phyloP scores from a whole-genome alignment of 2,888 invertebrate genomes.

The Drosophila multiciliata region DNA sequence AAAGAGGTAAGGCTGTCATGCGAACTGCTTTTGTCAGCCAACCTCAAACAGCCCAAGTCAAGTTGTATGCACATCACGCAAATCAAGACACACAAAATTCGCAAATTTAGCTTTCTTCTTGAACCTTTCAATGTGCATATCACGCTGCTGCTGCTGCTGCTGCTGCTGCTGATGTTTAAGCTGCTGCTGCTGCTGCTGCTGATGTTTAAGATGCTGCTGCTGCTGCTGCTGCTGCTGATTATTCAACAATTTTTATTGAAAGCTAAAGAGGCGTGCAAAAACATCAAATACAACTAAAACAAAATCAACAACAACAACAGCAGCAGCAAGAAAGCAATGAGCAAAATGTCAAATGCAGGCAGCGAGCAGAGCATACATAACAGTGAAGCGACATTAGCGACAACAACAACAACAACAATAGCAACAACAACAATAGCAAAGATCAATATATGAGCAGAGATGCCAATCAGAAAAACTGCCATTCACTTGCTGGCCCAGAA shows the following conservation, averaged over 20 bases:
- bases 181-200: slow-evolving; percentile 36
- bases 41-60: slow-evolving; percentile 3
- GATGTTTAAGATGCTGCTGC: no score
- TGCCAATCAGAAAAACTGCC: slow-evolving; percentile 46
- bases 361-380: slow-evolving; percentile 64
- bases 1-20: slow-evolving; percentile 26
- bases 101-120: slow-evolving; percentile 68
- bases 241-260: slow-evolving; percentile 79
- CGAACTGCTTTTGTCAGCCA: slow-evolving; percentile 47
- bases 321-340: slow-evolving; percentile 74
- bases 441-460: slow-evolving; percentile 43
- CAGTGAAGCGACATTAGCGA: slow-evolving; percentile 69
- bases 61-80: slow-evolving; percentile 78
- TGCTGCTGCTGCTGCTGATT: slow-evolving; percentile 57
- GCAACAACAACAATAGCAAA: slow-evolving; percentile 23
- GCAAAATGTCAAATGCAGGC: slow-evolving; percentile 78
- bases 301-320: slow-evolving; percentile 47
- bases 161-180: slow-evolving; percentile 31
- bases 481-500: slow-evolving; percentile 60
- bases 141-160: slow-evolving; percentile 51
- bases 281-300: slow-evolving; percentile 38
- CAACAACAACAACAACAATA: slow-evolving; percentile 44
- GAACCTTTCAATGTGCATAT: slow-evolving; percentile 72
- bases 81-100: slow-evolving; percentile 73
- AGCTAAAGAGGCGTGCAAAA: slow-evolving; percentile 74